Conservation (phyloP, 2,113 vertebrate genomes). For the Laterallus jamaicensis region DNA sequence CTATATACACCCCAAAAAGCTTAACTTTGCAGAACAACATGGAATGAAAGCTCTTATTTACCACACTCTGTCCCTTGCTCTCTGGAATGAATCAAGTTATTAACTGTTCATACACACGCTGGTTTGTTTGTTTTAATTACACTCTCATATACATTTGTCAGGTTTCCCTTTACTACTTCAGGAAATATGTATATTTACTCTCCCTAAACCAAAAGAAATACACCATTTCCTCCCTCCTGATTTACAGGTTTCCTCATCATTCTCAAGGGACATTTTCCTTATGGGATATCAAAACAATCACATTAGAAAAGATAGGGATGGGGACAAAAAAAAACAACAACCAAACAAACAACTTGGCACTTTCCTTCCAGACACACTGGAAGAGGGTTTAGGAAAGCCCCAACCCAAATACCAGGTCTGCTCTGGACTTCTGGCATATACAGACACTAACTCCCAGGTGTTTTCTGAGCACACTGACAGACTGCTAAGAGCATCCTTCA, state of each 20-base stretch:
- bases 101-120: neutral
- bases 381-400: neutral
- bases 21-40: neutral
- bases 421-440: neutral
- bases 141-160: neutral
- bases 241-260: neutral
- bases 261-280: neutral
- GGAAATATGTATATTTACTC: neutral
- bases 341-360: neutral
- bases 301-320: neutral
- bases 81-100: neutral
- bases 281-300: neutral
- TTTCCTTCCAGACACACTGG: neutral
- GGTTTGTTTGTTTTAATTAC: neutral
- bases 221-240: neutral
- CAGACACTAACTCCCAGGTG: neutral
- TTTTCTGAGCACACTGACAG: neutral
- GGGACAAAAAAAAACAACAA: neutral
- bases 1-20: neutral
- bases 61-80: neutral
- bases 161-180: neutral
- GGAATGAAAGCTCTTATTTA: slow-evolving; percentile 28
- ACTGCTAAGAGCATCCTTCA: neutral
- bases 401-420: neutral
- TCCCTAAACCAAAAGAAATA: neutral